phyloP scores from a whole-genome alignment of 2,888 invertebrate species.

The Nomada goodeniana region DNA sequence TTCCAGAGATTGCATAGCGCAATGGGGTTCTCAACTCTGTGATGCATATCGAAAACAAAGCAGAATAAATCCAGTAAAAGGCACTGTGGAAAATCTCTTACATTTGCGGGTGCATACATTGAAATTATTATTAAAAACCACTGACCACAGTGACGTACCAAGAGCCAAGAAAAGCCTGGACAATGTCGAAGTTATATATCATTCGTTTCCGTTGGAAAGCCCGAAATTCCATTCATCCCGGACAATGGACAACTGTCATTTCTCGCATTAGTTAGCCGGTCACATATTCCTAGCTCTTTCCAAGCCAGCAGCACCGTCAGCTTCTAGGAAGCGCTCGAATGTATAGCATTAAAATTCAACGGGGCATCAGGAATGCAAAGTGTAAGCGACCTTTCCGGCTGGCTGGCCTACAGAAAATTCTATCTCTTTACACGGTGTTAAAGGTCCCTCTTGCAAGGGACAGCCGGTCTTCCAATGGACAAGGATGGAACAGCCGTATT shows the following conservation, averaged over 20 bases:
- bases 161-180: too few species aligned
- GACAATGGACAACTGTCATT: neutral
- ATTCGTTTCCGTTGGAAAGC: neutral
- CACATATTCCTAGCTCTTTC: neutral
- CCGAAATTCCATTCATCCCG: slow-evolving; percentile 1
- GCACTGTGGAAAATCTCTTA: too few species aligned
- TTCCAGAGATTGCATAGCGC: too few species aligned
- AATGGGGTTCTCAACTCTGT: too few species aligned
- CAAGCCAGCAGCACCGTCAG: neutral
- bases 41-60: too few species aligned
- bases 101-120: too few species aligned
- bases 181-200: too few species aligned
- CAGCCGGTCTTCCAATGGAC: slow-evolving; percentile 22
- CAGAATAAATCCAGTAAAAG: too few species aligned
- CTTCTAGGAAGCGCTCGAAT: slow-evolving; percentile 47
- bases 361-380: slow-evolving; percentile 54
- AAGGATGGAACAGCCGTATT: slow-evolving; percentile 23
- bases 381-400: slow-evolving; percentile 44
- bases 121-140: too few species aligned
- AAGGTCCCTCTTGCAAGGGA: slow-evolving; percentile 28
- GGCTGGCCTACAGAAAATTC: slow-evolving; percentile 18
- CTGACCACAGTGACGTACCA: too few species aligned
- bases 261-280: neutral
- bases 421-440: slow-evolving; percentile 34
- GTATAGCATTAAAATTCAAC: slow-evolving; percentile 58